Conservation (phyloP, 2,888 invertebrate genomes). For the Sialis fuliginosa region DNA sequence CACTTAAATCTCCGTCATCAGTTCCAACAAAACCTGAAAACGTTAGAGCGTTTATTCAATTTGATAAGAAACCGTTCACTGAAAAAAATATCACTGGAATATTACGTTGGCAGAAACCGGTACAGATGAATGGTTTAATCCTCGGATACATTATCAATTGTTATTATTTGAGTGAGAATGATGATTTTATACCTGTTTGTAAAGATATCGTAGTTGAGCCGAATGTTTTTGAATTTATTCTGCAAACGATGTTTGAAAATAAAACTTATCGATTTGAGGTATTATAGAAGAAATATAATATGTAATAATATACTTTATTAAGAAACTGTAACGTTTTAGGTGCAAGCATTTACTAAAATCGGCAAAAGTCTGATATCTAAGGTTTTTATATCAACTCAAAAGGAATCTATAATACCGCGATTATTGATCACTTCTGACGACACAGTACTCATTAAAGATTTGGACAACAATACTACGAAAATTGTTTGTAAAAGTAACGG, state of each 20-base stretch:
- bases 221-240: conserved; percentile 35
- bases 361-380: conserved; percentile 38
- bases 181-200: conserved; percentile 31
- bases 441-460: conserved; percentile 54
- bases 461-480: conserved; percentile 45
- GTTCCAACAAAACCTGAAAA: conserved; percentile 58
- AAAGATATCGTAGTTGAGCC: conserved; percentile 31
- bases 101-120: conserved; percentile 68
- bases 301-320: not conserved
- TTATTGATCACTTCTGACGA: conserved; percentile 57
- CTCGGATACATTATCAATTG: conserved; percentile 54
- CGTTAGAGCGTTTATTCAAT: conserved; percentile 55
- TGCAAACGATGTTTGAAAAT: conserved; percentile 36
- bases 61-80: conserved; percentile 23
- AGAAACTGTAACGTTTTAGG: conserved; percentile 28
- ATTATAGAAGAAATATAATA: conserved; percentile 11
- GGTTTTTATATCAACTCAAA: conserved; percentile 43
- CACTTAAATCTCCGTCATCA: conserved; percentile 62
- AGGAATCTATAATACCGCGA: conserved; percentile 61
- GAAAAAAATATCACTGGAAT: conserved; percentile 31
- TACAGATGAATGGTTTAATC: conserved; percentile 54
- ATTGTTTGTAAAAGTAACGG: conserved; percentile 40
- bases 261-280: conserved; percentile 53
- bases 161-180: conserved; percentile 35
- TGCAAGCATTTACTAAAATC: conserved; percentile 62